Evolutionary conservation across 2,113 vertebrate species (phyloP).

Genomic region (Ancistrus triradiatus): DNA sequence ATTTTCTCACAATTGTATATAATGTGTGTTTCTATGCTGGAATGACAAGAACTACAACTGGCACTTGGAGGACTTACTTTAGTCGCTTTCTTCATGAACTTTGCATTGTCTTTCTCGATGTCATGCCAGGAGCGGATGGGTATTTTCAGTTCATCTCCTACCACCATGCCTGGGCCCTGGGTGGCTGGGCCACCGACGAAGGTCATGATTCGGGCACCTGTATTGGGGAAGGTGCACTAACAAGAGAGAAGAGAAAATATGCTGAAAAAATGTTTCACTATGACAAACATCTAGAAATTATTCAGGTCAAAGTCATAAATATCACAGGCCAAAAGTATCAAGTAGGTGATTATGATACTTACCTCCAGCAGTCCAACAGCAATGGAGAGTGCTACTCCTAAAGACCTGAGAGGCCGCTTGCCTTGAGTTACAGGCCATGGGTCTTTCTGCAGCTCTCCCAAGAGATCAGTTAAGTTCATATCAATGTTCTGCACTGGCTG

Average conservation of each 20-base stretch:
- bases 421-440: constrained; percentile 96
- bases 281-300: neutral
- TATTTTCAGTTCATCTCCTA: constrained; percentile 90
- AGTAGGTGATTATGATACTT: constrained; percentile 12
- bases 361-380: constrained; percentile 95
- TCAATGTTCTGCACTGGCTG: constrained; percentile 96
- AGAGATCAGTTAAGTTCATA: constrained; percentile 96
- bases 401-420: constrained; percentile 87
- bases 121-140: constrained; percentile 98
- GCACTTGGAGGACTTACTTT: constrained; percentile 79
- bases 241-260: constrained; percentile 23
- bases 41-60: too few relatives aligned
- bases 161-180: constrained; percentile 96
- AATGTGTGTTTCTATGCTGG: too few relatives aligned
- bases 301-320: too few relatives aligned
- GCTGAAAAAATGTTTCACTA: neutral
- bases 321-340: neutral
- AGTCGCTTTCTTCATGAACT: constrained; percentile 96
- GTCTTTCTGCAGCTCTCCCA: constrained; percentile 93
- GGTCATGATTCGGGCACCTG: constrained; percentile 92
- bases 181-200: constrained; percentile 96
- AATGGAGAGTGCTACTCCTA: constrained; percentile 92
- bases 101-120: constrained; percentile 97
- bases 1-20: too few relatives aligned
- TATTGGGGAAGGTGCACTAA: constrained; percentile 94